Conservation (phyloP, 2,797 vertebrate genomes). For the Falco concolor region DNA sequence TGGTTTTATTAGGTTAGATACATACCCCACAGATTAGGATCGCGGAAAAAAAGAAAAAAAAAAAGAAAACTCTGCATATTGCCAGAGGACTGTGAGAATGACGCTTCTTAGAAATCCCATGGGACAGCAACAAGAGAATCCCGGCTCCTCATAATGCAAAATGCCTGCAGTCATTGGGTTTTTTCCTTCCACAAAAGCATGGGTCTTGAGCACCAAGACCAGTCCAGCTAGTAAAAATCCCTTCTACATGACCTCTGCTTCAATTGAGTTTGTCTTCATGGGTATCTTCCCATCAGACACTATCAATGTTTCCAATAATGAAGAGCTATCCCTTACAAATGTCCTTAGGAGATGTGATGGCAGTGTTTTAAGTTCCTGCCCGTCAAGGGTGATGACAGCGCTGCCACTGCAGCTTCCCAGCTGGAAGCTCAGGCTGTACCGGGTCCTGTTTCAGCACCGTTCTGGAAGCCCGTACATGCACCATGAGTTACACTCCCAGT, state of each 20-base stretch:
- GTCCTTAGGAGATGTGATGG: not conserved
- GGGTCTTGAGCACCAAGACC: not conserved
- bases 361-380: not conserved
- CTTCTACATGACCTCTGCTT: not conserved
- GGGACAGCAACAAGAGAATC: not conserved
- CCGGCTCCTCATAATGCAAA: not conserved
- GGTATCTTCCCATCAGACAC: not conserved
- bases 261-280: not conserved
- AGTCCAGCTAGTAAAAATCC: not conserved
- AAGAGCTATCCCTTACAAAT: not conserved
- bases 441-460: not conserved
- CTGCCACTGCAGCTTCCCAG: not conserved
- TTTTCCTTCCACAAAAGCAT: not conserved
- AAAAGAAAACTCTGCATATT: not conserved
- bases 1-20: not conserved
- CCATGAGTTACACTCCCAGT: accelerated
- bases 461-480: not conserved
- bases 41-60: too few relatives aligned
- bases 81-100: conserved; percentile 19
- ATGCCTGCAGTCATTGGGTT: not conserved
- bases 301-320: not conserved
- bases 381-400: accelerated
- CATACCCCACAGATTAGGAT: not conserved
- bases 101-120: not conserved
- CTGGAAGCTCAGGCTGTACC: not conserved